Evolutionary conservation across 1,140 invertebrate species (phyloP), one percentile per base, ranked within the genome.

Genomic region (Camponotus floridanus): DNA sequence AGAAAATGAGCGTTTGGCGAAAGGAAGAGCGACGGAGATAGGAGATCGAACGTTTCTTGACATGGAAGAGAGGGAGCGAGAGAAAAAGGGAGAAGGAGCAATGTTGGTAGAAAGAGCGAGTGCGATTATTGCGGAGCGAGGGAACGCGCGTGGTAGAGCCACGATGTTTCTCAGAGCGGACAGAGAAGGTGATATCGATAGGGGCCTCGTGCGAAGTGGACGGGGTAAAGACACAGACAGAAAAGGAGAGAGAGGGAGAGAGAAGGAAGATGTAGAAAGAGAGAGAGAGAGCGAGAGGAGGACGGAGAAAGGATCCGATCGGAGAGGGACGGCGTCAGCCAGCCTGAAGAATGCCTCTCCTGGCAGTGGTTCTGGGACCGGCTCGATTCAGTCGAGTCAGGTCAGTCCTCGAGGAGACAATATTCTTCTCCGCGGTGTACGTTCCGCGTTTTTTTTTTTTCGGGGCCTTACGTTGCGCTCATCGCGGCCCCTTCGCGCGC

Each of bases 311-410:
- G 92, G 55, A 92, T 89, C 91, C 92, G 92, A 94, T 94, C 90
- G 91, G 93, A 94, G 94, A 94, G 91, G 93, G 94, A 94, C 90
- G 91, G 90, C 92, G 89, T 93, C 92, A 92, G 91, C 89, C 79
- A 87, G 92, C 76, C 92, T 91, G 90, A 95, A 95, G 94, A 95
- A 95, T 95, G 94, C 91, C 89, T 92, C 91, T 91, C 87, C 83
- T 76, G 87, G 86, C 85, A 83, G 86, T 74, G 86, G 89, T 84
- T 88, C 90, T 92, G 92, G 89, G 93, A 91, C 92, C 92, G 92
- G 89, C 84, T 90, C 89, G 89, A 88, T 91, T 92, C 92, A 95
- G 94, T 95, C 92, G 93, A 94, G 93, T 93, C 93, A 94, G 93
- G 93, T 93, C 94, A 92, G 91, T 93, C 93, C 92, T 92, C 91